These are phyloP conservation scores for Ormia ochracea DNA, from an alignment of 2,888 invertebrate genomes.

Conservation along the genomic window DNA sequence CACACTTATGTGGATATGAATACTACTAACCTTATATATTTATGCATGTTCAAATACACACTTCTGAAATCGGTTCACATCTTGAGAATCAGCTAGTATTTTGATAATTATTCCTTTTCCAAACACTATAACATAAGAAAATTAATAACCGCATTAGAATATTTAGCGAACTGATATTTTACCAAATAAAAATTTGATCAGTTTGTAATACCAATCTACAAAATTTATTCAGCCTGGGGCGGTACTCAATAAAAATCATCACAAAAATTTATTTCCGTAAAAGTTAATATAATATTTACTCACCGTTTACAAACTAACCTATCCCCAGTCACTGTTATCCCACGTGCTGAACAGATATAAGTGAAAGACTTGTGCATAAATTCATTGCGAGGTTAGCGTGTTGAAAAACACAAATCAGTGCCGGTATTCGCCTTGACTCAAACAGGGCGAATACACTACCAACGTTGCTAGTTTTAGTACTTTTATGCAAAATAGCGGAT, in stretches of 20 bases:
- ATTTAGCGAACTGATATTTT: neutral
- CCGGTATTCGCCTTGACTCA: neutral
- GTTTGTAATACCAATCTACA: constrained; percentile 24
- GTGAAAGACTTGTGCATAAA: constrained; percentile 13
- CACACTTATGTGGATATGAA: too few relatives aligned
- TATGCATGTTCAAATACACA: neutral
- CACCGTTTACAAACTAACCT: neutral
- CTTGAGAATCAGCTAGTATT: neutral
- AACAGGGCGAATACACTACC: too few relatives aligned
- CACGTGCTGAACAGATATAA: neutral
- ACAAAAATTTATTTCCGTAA: neutral
- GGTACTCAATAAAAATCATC: constrained; percentile 49
- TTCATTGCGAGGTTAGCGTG: constrained; percentile 3
- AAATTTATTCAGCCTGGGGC: constrained; percentile 63
- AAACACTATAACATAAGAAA: neutral
- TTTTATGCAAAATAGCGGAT: too few relatives aligned
- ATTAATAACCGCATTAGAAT: neutral
- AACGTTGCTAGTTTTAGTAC: too few relatives aligned
- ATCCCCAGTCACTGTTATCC: neutral
- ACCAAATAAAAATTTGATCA: neutral
- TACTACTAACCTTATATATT: constrained; percentile 1
- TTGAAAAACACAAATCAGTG: constrained; percentile 9
- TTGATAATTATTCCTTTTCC: neutral
- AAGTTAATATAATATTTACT: neutral
- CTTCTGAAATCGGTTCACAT: neutral